Evolutionary conservation across 2,888 invertebrate genomes (phyloP).

Genomic region (Cantharis rufa): DNA sequence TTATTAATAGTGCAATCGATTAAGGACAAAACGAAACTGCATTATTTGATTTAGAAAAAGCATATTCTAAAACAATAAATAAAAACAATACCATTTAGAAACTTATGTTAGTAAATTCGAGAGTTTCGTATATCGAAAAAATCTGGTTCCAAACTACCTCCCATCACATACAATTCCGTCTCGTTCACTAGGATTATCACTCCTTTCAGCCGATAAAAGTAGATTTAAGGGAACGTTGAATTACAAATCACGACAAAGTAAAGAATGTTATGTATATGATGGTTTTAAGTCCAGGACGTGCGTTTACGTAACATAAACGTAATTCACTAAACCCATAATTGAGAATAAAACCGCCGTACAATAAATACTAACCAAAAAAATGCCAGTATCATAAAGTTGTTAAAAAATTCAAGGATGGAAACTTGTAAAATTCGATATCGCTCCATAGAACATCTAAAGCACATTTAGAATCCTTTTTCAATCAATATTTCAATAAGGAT

Average conservation of each 20-base stretch:
- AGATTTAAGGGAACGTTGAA: constrained; percentile 1
- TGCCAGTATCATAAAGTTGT: background rate
- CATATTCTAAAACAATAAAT: background rate
- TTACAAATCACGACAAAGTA: constrained; percentile 2
- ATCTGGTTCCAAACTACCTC: background rate
- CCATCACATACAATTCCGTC: background rate
- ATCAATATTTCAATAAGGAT: background rate
- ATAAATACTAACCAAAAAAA: background rate
- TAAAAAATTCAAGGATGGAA: background rate
- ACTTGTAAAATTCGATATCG: background rate
- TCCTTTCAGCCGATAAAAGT: background rate
- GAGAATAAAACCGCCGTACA: background rate
- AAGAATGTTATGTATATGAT: background rate
- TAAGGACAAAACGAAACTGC: too few relatives aligned
- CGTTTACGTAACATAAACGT: background rate
- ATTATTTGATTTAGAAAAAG: background rate
- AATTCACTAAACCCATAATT: background rate
- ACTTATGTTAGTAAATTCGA: background rate
- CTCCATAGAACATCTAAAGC: background rate
- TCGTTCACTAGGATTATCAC: constrained; percentile 2
- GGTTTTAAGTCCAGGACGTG: background rate
- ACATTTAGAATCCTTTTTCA: background rate
- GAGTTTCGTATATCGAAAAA: background rate
- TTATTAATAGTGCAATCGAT: too few relatives aligned
- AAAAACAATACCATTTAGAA: background rate